Percentiles rank a stretch among this genome's conserved stretches.
Conservation (phyloP, 2,888 invertebrate genomes). For the Sisyra nigra region DNA sequence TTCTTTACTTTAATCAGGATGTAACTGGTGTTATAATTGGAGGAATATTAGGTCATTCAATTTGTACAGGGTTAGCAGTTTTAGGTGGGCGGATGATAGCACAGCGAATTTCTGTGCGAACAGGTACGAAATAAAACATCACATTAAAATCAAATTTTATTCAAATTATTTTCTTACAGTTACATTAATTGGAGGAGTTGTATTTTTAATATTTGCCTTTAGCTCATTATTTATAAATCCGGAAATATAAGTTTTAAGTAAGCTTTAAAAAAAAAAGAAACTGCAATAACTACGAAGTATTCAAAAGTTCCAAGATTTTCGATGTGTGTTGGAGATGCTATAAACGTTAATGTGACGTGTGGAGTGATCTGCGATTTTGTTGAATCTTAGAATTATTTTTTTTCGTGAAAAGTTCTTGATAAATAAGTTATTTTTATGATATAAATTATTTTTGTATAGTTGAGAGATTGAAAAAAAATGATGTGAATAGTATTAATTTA, state of each 20-base stretch:
- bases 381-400: too few relatives aligned
- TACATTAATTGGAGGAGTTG: constrained; percentile 89
- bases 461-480: too few relatives aligned
- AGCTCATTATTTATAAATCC: constrained; percentile 82
- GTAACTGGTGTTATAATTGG: constrained; percentile 88
- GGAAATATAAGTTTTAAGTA: constrained; percentile 19
- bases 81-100: constrained; percentile 94
- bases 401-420: too few relatives aligned
- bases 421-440: too few relatives aligned
- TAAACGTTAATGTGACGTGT: too few relatives aligned
- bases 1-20: constrained; percentile 35
- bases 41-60: constrained; percentile 82
- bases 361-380: too few relatives aligned
- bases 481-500: too few relatives aligned
- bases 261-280: too few relatives aligned
- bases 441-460: too few relatives aligned
- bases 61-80: constrained; percentile 95
- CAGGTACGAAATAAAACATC: constrained; percentile 43
- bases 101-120: constrained; percentile 91
- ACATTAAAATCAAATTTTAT: constrained; percentile 8
- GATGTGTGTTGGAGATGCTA: too few relatives aligned
- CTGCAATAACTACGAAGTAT: too few relatives aligned
- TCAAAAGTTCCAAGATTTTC: too few relatives aligned
- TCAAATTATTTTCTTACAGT: constrained; percentile 45
- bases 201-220: constrained; percentile 86